Base-by-base conservation (phyloP, 2,113 vertebrate species). In the Embiotoca jacksoni region DNA sequence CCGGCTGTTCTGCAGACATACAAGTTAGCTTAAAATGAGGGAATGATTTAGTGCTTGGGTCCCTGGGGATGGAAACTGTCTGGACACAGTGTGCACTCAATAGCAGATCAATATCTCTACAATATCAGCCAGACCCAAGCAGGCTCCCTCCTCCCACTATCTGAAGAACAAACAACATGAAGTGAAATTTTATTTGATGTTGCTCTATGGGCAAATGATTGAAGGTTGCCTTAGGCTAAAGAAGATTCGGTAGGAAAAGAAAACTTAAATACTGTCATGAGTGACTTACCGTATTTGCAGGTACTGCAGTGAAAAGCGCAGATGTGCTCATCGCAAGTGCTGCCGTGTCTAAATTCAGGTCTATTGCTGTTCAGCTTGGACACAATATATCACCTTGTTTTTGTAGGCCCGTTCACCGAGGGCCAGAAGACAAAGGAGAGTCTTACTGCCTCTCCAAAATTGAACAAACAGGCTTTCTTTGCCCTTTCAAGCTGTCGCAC, bases 381-480 rank as follows among this genome's bases (percentile, higher is more conserved):
- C 47, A 44, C 55, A 58, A 41, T 79, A 78, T 78, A 78, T 83
- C 54, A 80, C 72, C 53, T 72, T 71, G 49, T 88, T 85, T 77
- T 72, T 77, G 33, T 75, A 49, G 78, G 59, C 59, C 63, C 70
- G 72, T 39, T 55, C 50, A 16, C 64, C 71, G 47, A 56, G 52
- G 59, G 67, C 72, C 75, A 81, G 75, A 47, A 65, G 59, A 78
- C 75, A 75, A 81, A 64, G 62, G 57, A 78, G 36, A 72, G 77
- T 86, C 92, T 91, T 91, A 92, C 76, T 90, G 86, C 78, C 75
- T 61, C 76, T 69, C 64, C 56, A 65, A 78, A 86, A 72, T 77
- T 67, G 75, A 91, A 90, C 88, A 90, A 91, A 92, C 88, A 80
- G 76, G 78, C 82, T 92, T 91, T 88, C 84, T 93, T 91, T 91